Base-by-base conservation (phyloP, 2,888 invertebrate species). In the Julus scandinavius region DNA sequence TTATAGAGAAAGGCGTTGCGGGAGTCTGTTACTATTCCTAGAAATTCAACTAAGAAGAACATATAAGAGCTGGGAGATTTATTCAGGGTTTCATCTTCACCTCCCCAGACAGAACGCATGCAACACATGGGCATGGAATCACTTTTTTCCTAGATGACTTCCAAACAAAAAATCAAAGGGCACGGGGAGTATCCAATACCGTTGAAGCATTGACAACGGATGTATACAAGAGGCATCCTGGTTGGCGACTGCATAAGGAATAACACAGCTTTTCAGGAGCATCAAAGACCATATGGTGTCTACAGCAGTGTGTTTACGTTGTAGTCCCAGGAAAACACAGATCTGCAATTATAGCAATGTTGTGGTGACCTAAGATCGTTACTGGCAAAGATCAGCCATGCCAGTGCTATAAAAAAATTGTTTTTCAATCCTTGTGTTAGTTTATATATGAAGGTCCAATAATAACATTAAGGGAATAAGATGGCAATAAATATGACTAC, bases 261-360 rank as follows among this genome's bases (percentile, higher is more conserved):
- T 80, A 80, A 80, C 38, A 38, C 80, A 38, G 80, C 29, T 29
- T 80, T 72, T 38, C 38, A 38, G 80, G 38, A 80, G 20, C 20
- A 72, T 72, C 63, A 72, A 63, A 63, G 29, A 80, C 38, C 80
- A 80, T 80, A 80, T 80, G 80, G 80, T 80, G 80, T 80, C 80
- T 80, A 80, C 38, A 80, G 13, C 80, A 80, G 38, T 38, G 29
- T 80, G 20, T 80, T 80, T 80, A 80, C 80, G 13, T 38, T 80
- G 7, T 13, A 11, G 80, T 17, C 17, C 13, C 54, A n/a, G 17
- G 4, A 63, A 17, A 63, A 63, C 29, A 72, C 72, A 72, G 72
- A 29, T 20, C 29, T 29, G 29, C 72, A 72, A 72, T 72, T 72
- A 72, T 72, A 72, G 17, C 72, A 29, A 29, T 29, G 72, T 29